A percentile compares a stretch with the other conserved stretches of the same genome.
phyloP scores from a whole-genome alignment of 2,888 invertebrate species.

The Urechis unicinctus region DNA sequence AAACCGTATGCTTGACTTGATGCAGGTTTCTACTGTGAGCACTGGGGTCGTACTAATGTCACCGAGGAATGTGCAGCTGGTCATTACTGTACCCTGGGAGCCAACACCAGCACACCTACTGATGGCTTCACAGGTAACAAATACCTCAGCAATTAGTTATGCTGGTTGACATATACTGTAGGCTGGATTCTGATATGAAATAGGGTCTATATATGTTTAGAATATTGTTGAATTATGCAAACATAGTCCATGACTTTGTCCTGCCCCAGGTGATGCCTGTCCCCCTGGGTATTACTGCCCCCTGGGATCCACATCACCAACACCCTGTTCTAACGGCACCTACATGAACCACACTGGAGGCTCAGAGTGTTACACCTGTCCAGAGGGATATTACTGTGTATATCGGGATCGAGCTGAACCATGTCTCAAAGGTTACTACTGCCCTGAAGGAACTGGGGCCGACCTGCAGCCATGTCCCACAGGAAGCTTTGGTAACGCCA shows the following conservation, averaged over 20 bases:
- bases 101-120: constrained; percentile 31
- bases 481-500: constrained; percentile 39
- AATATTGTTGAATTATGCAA: too few species aligned
- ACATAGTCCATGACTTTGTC: too few species aligned
- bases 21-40: constrained; percentile 38
- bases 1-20: constrained; percentile 18
- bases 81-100: constrained; percentile 34
- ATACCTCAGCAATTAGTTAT: too few species aligned
- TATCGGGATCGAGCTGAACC: constrained; percentile 37
- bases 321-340: constrained; percentile 37
- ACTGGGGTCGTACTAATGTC: constrained; percentile 28
- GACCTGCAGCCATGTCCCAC: constrained; percentile 36
- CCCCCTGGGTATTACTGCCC: constrained; percentile 39
- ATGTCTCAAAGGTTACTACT: constrained; percentile 41
- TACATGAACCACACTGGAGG: constrained; percentile 45
- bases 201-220: too few species aligned
- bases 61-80: constrained; percentile 37
- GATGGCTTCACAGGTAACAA: constrained; percentile 38
- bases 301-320: constrained; percentile 28
- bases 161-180: too few species aligned
- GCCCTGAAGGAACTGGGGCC: constrained; percentile 42
- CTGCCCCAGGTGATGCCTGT: constrained; percentile 39
- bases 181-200: too few species aligned
- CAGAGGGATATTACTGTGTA: constrained; percentile 41
- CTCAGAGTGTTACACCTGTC: constrained; percentile 34